phyloP scores from a whole-genome alignment of 1,140 invertebrate species.

The Caenorhabditis inopinata region DNA sequence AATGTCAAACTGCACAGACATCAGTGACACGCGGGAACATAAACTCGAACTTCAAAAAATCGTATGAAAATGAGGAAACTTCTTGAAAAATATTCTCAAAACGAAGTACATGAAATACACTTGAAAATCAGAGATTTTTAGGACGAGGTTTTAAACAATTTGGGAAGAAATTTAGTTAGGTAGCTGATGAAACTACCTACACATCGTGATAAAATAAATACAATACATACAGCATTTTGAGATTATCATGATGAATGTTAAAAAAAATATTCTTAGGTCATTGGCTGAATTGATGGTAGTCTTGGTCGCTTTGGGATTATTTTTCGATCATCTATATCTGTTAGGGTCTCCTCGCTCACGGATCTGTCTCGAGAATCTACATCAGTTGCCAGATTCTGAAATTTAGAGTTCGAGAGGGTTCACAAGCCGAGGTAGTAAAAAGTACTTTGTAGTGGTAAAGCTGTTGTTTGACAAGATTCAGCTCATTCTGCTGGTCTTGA shows the following conservation, averaged over 20 bases:
- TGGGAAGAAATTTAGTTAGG: not conserved
- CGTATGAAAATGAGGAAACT: not conserved
- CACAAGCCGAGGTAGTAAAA: not conserved
- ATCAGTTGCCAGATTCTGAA: slow-evolving; percentile 8
- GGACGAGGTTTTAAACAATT: not conserved
- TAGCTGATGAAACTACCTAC: not conserved
- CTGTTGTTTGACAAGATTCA: slow-evolving; percentile 44
- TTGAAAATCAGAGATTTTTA: not conserved
- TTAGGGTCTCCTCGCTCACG: slow-evolving; percentile 48
- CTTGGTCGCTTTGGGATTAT: slow-evolving; percentile 40
- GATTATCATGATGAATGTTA: too few species aligned
- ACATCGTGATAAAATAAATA: not conserved
- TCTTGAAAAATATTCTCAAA: not conserved
- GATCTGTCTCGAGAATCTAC: slow-evolving; percentile 38
- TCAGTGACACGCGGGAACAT: not conserved
- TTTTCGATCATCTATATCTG: slow-evolving; percentile 32
- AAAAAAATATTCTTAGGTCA: not conserved
- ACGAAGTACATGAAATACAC: not conserved
- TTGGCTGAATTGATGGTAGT: slow-evolving; percentile 37
- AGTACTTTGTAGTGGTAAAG: slow-evolving; percentile 51
- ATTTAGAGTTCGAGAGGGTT: not conserved
- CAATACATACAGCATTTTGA: not conserved
- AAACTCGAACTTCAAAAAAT: too few species aligned
- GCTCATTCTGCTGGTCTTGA: slow-evolving; percentile 48
- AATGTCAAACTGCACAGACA: not conserved